A percentile compares a stretch with the other conserved stretches of the same genome.
phyloP scores from a whole-genome alignment of 64 coral and sea anemone genomes.

The Montipora capricornis region DNA sequence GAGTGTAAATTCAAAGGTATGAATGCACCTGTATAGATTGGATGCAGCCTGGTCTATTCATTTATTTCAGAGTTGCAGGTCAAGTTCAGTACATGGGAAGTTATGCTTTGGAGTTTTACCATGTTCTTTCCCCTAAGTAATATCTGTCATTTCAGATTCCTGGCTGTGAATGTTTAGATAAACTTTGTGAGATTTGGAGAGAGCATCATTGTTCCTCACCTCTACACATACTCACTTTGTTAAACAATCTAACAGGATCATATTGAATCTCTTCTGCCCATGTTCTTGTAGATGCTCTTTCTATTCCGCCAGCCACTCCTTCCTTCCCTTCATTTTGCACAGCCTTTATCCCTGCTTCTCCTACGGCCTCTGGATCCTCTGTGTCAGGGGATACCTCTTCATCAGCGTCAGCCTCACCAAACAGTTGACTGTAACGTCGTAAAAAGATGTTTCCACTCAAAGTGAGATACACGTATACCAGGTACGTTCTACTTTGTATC shows the following conservation, averaged over 20 bases:
- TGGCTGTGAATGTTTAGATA: too few relatives aligned
- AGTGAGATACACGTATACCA: not conserved
- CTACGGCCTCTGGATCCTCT: slow-evolving; percentile 96
- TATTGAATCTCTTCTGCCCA: slow-evolving; percentile 95
- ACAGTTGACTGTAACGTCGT: slow-evolving; percentile 68
- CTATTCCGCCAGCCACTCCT: slow-evolving; percentile 54
- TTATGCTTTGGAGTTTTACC: too few relatives aligned
- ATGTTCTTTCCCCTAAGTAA: too few relatives aligned
- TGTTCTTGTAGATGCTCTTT: slow-evolving; percentile 82
- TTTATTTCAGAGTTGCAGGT: too few relatives aligned
- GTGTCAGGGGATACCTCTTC: slow-evolving; percentile 98
- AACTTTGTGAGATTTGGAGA: too few relatives aligned
- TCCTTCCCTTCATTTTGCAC: slow-evolving; percentile 52
- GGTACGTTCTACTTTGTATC: too few relatives aligned
- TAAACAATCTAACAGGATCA: slow-evolving; percentile 78
- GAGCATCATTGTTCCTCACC: too few relatives aligned
- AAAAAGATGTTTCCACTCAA: not conserved
- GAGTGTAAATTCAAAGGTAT: too few relatives aligned
- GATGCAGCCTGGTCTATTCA: too few relatives aligned
- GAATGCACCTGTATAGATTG: too few relatives aligned
- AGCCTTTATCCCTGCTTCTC: slow-evolving; percentile 78
- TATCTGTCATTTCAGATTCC: too few relatives aligned
- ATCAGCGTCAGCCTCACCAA: slow-evolving; percentile 99
- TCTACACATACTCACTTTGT: slow-evolving; percentile 64
- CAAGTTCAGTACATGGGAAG: too few relatives aligned